Base-by-base conservation (phyloP, 2,888 invertebrate species). In the Autographa gamma region DNA sequence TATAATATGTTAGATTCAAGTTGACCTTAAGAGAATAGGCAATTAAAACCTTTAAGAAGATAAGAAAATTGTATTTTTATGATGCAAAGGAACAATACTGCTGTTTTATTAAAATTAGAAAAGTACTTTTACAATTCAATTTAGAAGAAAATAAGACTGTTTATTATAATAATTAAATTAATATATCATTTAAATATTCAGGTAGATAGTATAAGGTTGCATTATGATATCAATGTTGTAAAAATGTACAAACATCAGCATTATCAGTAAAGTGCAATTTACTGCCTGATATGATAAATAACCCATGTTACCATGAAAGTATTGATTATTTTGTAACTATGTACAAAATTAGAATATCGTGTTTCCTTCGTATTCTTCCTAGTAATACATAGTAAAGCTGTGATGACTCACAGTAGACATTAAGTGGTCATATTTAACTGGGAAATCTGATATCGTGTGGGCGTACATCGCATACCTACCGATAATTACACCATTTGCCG, bases 401-500 rank as follows among this genome's bases (percentile, higher is more conserved):
- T 48, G 11, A 73, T 74, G 72, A 81, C 59, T 82, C 82, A 82
- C 75, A 61, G 5, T 58, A 25, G 58, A 11, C 7, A 61, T 41
- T 48, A 66, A 38, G 25, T 56, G 25, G 19, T 56, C 54, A 25
- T 60, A 58, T 70, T 65, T 65, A 73, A 67, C 60, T 19, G 64
- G 67, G 61, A 69, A 73, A 78, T 68, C 43, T 67, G 61, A 69
- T 73, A 63, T 54, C 31, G 25, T 58, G 71, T 74, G 82, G 84
- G 82, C 74, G 84, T 81, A 74, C n/a, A 66, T 65, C 63, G 70
- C 60, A 70, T 72, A 83, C 88, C 90, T 95, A 97, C 98, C 97
- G 88, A 99, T 97, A 81, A 99, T 98, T 74, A 99, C 99, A 83
- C 99, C 99, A 96, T 99, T 99, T 58, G 99, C 99, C 82, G 98